Conservation (phyloP, 1,140 invertebrate species). For the Neoseiulus cucumeris region DNA sequence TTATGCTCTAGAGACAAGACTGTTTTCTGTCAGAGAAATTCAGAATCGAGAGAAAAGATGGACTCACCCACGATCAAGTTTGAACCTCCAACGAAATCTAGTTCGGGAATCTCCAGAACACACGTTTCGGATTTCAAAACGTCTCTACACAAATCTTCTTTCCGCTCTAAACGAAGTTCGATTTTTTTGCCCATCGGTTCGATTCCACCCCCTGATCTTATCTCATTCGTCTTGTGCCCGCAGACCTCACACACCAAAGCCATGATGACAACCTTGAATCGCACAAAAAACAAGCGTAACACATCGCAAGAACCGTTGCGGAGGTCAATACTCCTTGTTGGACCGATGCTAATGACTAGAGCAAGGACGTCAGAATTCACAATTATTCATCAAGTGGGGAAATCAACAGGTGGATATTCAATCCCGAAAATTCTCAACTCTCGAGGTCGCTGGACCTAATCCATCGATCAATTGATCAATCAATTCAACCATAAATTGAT, state of each 20-base stretch:
- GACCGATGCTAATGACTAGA: not conserved
- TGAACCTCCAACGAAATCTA: slow-evolving; percentile 52
- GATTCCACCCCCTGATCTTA: slow-evolving; percentile 80
- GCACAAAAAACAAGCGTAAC: not conserved
- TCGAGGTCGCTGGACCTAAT: too few species aligned
- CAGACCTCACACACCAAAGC: slow-evolving; percentile 75
- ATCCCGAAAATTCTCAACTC: too few species aligned
- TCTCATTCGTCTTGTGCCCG: slow-evolving; percentile 75
- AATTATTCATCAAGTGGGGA: too few species aligned
- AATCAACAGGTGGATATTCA: too few species aligned
- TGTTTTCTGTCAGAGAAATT: too few species aligned
- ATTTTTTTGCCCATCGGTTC: slow-evolving; percentile 34
- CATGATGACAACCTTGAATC: slow-evolving; percentile 58
- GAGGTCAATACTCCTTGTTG: not conserved
- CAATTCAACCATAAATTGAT: too few species aligned
- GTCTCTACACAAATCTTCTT: not conserved
- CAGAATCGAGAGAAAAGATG: too few species aligned
- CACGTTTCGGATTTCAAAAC: slow-evolving; percentile 64
- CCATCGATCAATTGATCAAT: too few species aligned
- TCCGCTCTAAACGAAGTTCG: not conserved
- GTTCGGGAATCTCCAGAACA: slow-evolving; percentile 59
- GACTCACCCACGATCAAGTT: too few species aligned
- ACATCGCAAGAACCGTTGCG: not conserved
- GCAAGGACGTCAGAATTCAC: too few species aligned
- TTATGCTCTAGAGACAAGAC: not conserved